phyloP scores from a whole-genome alignment of 2,888 invertebrate species.

The Rhagonycha lutea region DNA sequence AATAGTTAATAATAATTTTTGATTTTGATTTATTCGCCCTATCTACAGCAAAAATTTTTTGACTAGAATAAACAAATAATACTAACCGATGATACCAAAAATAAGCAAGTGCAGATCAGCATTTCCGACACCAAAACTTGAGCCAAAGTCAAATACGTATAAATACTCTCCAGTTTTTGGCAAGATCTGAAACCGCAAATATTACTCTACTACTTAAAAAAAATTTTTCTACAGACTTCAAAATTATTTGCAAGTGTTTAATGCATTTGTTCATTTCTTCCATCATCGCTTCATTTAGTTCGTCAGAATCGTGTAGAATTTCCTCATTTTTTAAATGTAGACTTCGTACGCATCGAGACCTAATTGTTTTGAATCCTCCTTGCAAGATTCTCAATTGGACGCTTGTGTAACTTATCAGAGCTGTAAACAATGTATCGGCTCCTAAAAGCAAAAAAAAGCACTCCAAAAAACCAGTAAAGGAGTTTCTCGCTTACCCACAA shows the following conservation, averaged over 20 bases:
- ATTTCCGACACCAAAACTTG: conserved; percentile 41
- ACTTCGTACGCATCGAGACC: conserved; percentile 33
- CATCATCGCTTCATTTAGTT: conserved; percentile 34
- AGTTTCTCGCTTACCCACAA: conserved; percentile 23
- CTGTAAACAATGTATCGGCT: conserved; percentile 39
- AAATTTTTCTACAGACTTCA: conserved; percentile 23
- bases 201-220: too few species aligned
- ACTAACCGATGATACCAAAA: conserved; percentile 38
- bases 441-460: conserved; percentile 26
- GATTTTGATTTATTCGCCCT: too few species aligned
- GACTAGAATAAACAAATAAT: conserved; percentile 6
- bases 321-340: conserved; percentile 19
- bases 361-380: conserved; percentile 39
- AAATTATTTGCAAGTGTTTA: conserved; percentile 37
- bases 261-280: conserved; percentile 36
- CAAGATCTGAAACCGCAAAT: conserved; percentile 35
- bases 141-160: conserved; percentile 35
- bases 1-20: too few species aligned
- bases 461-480: not conserved
- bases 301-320: conserved; percentile 20
- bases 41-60: too few species aligned
- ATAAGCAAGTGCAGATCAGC: conserved; percentile 41
- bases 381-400: conserved; percentile 38
- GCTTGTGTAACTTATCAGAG: conserved; percentile 36
- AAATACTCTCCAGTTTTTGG: conserved; percentile 36